Conservation (phyloP, 92 coral and sea anemone species). For the Epizoanthus stellaris region DNA sequence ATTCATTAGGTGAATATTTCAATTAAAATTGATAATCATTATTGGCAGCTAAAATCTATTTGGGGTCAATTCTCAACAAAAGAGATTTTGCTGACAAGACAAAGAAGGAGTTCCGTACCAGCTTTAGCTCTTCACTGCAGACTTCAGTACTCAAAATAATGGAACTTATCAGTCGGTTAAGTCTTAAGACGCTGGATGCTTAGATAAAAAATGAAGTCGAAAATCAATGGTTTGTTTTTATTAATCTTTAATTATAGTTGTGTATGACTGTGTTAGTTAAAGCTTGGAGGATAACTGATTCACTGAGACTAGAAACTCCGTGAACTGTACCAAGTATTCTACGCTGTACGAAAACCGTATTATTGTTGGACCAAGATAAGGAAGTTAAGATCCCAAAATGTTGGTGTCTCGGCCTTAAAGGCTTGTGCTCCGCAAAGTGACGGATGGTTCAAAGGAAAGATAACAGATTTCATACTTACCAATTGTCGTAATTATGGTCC, state of each 20-base stretch:
- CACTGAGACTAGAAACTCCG: too few species aligned
- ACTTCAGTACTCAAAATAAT: too few species aligned
- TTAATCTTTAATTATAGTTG: too few species aligned
- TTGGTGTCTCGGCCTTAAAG: neutral
- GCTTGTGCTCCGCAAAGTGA: neutral
- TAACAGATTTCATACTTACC: constrained; percentile 60
- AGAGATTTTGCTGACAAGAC: constrained; percentile 1
- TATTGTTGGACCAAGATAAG: neutral
- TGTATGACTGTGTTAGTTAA: too few species aligned
- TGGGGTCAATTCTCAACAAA: neutral
- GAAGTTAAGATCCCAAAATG: neutral
- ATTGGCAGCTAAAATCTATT: constrained; percentile 4
- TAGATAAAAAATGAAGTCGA: too few species aligned
- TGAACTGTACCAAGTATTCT: too few species aligned
- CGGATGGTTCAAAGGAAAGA: neutral
- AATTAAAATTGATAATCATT: constrained; percentile 1
- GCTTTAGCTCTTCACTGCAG: too few species aligned
- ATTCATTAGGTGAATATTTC: neutral
- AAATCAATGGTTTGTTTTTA: too few species aligned
- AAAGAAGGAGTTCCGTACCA: neutral
- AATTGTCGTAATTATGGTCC: constrained; percentile 94
- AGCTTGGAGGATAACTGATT: too few species aligned
- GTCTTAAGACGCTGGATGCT: too few species aligned
- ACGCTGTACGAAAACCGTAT: too few species aligned
- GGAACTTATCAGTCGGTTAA: too few species aligned